Percentiles rank a stretch among this genome's conserved stretches.
Conservation (phyloP, 2,113 vertebrate genomes). For the Taxidea taxus region DNA sequence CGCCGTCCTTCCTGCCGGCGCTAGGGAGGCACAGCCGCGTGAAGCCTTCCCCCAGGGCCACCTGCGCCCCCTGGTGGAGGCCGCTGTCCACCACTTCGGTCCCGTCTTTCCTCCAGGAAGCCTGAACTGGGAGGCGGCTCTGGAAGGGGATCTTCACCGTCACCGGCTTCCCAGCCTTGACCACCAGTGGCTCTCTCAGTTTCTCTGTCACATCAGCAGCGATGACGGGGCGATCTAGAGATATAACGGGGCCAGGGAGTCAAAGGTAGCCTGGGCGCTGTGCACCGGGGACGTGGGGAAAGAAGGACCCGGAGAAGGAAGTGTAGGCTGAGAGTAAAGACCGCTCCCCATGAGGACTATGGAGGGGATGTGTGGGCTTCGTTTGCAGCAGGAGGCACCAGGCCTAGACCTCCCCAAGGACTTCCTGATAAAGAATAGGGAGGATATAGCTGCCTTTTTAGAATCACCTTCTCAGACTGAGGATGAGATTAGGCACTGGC, state of each 20-base stretch:
- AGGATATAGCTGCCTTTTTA: not conserved
- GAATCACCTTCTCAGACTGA: not conserved
- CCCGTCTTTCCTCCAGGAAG: constrained; percentile 88
- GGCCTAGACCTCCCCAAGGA: not conserved
- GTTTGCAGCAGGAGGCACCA: not conserved
- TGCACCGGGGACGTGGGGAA: accelerated
- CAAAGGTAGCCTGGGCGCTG: accelerated
- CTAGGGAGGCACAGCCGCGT: constrained; percentile 85
- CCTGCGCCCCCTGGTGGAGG: constrained; percentile 70
- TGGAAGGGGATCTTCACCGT: constrained; percentile 85
- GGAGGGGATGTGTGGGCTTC: not conserved
- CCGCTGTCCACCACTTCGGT: constrained; percentile 81
- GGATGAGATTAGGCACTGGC: too few relatives aligned
- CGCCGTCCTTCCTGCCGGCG: constrained; percentile 84
- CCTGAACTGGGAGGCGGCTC: constrained; percentile 87
- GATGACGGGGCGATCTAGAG: constrained; percentile 88
- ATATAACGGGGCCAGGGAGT: not conserved
- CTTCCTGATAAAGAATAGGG: not conserved
- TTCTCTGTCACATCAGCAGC: constrained; percentile 82
- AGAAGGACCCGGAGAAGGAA: not conserved
- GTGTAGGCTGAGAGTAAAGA: not conserved
- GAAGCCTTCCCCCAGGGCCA: constrained; percentile 82
- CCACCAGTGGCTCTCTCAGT: constrained; percentile 84
- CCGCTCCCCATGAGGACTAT: not conserved
- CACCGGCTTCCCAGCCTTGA: constrained; percentile 84